Conservation (phyloP, 2,888 invertebrate species). For the Rhopalosiphum nymphaeae region DNA sequence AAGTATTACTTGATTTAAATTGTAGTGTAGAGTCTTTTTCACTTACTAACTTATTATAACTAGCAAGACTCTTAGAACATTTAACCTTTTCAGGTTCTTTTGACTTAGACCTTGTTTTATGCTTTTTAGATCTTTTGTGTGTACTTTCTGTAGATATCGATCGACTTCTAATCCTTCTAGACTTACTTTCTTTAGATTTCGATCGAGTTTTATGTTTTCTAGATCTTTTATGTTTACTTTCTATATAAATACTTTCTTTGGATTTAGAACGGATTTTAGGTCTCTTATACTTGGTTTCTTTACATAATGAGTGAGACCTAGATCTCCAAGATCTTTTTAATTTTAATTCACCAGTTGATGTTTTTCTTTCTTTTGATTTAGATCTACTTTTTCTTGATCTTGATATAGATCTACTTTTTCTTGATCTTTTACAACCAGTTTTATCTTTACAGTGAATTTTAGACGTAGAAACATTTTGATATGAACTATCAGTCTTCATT, state of each 20-base stretch:
- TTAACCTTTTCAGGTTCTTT: slow-evolving; percentile 24
- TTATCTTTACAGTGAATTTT: neutral
- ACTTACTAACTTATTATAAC: neutral
- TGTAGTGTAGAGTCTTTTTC: neutral
- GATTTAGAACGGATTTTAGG: neutral
- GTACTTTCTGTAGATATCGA: slow-evolving; percentile 6
- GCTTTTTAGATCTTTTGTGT: neutral
- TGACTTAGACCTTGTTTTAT: neutral
- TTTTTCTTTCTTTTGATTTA: neutral
- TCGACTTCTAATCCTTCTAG: neutral
- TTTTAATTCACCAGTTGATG: neutral
- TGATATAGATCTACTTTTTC: slow-evolving; percentile 16
- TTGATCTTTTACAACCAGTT: slow-evolving; percentile 13
- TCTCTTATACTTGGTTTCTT: neutral
- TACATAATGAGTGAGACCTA: slow-evolving; percentile 17
- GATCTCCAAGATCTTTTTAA: neutral
- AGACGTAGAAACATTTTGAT: neutral
- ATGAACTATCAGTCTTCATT: neutral
- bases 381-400: slow-evolving; percentile 37
- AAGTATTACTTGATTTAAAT: neutral
- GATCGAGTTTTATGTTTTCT: neutral
- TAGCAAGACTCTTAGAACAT: slow-evolving; percentile 35
- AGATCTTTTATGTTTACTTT: slow-evolving; percentile 3
- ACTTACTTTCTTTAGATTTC: neutral
- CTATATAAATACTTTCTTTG: neutral